phyloP scores from a whole-genome alignment of 2,113 vertebrate species.

The Apodemus speciosus region DNA sequence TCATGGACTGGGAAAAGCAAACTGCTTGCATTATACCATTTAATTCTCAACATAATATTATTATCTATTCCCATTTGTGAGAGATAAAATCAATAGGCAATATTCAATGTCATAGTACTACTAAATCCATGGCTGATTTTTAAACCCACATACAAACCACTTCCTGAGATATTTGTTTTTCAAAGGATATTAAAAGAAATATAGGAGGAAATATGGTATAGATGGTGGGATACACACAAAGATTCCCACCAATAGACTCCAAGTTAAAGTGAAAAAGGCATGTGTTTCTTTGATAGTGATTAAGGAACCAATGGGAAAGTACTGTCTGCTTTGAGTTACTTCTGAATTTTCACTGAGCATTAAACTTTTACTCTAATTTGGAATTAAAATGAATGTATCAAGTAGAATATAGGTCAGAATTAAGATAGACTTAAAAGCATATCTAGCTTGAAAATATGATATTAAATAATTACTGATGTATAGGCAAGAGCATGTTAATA shows the following conservation, averaged over 20 bases:
- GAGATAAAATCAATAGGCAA: conserved; percentile 43
- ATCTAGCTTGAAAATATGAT: neutral
- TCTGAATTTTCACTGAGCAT: neutral
- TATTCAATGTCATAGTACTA: neutral
- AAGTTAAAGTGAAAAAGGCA: neutral
- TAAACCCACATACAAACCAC: neutral
- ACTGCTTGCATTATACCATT: conserved; percentile 19
- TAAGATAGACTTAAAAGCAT: neutral
- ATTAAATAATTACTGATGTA: neutral
- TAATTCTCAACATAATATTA: conserved; percentile 38
- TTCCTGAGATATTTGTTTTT: conserved; percentile 19
- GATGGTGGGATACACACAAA: neutral
- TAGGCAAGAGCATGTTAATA: neutral
- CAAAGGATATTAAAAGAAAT: neutral
- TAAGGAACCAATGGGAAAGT: neutral
- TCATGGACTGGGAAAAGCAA: conserved; percentile 18
- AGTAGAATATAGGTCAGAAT: neutral
- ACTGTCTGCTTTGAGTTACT: neutral
- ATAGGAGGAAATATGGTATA: neutral
- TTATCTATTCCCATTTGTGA: conserved; percentile 42
- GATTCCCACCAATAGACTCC: neutral
- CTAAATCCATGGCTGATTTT: neutral
- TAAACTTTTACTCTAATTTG: neutral
- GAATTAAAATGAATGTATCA: neutral
- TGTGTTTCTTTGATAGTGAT: neutral